A percentile compares a stretch with the other conserved stretches of the same genome.
phyloP scores from a whole-genome alignment of 2,888 invertebrate genomes.

The Ophioninae sp. region DNA sequence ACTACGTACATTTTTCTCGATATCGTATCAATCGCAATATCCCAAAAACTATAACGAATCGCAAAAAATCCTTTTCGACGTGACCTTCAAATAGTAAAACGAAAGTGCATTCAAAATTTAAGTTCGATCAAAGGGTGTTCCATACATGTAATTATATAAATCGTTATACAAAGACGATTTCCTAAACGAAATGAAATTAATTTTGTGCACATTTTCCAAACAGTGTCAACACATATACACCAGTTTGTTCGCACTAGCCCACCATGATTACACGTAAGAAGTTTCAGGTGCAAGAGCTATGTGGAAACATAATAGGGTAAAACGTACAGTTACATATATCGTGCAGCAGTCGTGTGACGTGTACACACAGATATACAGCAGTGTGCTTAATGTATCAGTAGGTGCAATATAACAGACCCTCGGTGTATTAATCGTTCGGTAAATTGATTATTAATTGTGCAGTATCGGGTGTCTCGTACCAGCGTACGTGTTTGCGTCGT shows the following conservation, averaged over 20 bases:
- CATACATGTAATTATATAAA: too few species aligned
- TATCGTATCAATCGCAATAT: too few species aligned
- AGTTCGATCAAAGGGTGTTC: too few species aligned
- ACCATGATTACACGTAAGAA: conserved; percentile 63
- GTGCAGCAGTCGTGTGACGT: conserved; percentile 5
- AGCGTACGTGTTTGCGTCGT: conserved; percentile 21
- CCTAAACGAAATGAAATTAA: too few species aligned
- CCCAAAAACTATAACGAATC: too few species aligned
- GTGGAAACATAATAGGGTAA: conserved; percentile 24
- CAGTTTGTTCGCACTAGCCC: background rate
- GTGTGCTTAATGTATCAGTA: background rate
- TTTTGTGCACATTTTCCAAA: too few species aligned
- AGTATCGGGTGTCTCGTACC: conserved; percentile 52
- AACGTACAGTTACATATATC: conserved; percentile 22
- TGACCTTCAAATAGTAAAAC: too few species aligned
- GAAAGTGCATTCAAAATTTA: too few species aligned
- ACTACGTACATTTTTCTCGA: too few species aligned
- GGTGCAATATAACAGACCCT: conserved; percentile 26
- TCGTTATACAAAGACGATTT: too few species aligned
- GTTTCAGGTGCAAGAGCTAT: conserved; percentile 53
- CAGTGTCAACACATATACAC: conserved; percentile 3
- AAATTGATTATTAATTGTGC: conserved; percentile 69
- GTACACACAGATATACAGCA: background rate
- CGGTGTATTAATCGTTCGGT: conserved; percentile 63
- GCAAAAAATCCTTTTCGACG: too few species aligned